Evolutionary conservation across 2,113 vertebrate genomes (phyloP), one percentile per base, ranked within the genome.

Genomic region (Accipiter cooperii): DNA sequence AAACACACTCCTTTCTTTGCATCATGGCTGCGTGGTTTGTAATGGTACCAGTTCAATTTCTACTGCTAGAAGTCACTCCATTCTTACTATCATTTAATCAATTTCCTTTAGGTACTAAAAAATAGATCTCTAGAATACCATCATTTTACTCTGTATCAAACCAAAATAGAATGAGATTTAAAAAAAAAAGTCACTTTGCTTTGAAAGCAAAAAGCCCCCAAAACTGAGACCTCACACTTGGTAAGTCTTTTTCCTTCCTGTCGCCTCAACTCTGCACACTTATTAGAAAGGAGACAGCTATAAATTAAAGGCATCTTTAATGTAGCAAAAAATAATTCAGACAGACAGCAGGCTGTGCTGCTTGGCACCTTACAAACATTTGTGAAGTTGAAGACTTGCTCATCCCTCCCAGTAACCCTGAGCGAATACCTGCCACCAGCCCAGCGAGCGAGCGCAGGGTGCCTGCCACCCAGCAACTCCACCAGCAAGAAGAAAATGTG

Each of bases 391-490:
- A 76, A 88, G 51, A 55, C 28, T 76, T 84, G 44, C 44, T 93
- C 49, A 42, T 22, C 14, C 20, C 24, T 38, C 28, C 20, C 65
- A 31, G 31, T 31, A 58, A 75, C 25, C 44, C 51, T 5, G 5
- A 84, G n/a, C 7, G 1, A 64, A 20, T 13, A 69, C 12, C 46
- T 54, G 44, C 40, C 55, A 20, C 40, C 38, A 47, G 36, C 54
- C 18, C 33, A 22, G n/a, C 2, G 0, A 22, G 31, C 2, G 0
- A 49, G 60, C 24, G 34, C 29, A 40, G 24, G 28, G 6, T 42
- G 26, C 25, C 51, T 28, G 55, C 21, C 55, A 64, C 11, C 25
- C 61, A 64, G 78, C 38, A 90, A 10, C 55, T 42, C 42, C 36
- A 74, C n/a, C 38, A 64, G 49, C 52, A 74, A 28, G 36, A 36